phyloP scores from a whole-genome alignment of 2,888 invertebrate species.

The Xestia rhomboidea region DNA sequence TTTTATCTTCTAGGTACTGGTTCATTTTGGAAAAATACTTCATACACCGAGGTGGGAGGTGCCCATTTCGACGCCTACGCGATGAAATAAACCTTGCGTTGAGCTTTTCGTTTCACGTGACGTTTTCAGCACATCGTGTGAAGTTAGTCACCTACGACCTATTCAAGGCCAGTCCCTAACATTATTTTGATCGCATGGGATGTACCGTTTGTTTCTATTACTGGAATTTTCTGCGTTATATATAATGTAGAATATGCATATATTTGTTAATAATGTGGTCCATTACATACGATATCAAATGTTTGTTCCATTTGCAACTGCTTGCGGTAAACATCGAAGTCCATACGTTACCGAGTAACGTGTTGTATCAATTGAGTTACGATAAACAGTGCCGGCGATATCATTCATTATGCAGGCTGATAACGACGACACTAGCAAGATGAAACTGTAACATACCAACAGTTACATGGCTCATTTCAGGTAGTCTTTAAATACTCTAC shows the following conservation, averaged over 20 bases:
- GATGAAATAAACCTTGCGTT: slow-evolving; percentile 5
- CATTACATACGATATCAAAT: slow-evolving; percentile 28
- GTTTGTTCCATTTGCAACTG: slow-evolving; percentile 38
- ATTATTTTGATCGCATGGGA: neutral
- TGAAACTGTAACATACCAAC: slow-evolving; percentile 15
- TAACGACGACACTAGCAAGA: slow-evolving; percentile 25
- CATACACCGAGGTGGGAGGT: neutral
- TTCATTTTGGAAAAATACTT: neutral
- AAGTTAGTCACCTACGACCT: slow-evolving; percentile 2
- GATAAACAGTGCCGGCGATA: slow-evolving; percentile 33
- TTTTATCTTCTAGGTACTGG: slow-evolving; percentile 1
- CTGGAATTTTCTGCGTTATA: neutral
- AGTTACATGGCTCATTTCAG: neutral
- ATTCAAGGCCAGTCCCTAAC: slow-evolving; percentile 16
- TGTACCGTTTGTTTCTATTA: neutral
- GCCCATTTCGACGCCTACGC: neutral
- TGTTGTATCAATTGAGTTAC: slow-evolving; percentile 41
- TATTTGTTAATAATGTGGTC: slow-evolving; percentile 20
- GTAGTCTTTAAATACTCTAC: neutral
- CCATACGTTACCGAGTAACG: slow-evolving; percentile 12
- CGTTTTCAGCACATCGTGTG: slow-evolving; percentile 6
- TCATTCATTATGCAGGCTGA: slow-evolving; percentile 27
- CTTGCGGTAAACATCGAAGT: slow-evolving; percentile 35
- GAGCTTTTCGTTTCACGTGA: slow-evolving; percentile 5
- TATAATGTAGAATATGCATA: neutral